These are phyloP conservation scores for Eilema depressum DNA, from an alignment of 2,888 invertebrate species.

Conservation along the genomic window DNA sequence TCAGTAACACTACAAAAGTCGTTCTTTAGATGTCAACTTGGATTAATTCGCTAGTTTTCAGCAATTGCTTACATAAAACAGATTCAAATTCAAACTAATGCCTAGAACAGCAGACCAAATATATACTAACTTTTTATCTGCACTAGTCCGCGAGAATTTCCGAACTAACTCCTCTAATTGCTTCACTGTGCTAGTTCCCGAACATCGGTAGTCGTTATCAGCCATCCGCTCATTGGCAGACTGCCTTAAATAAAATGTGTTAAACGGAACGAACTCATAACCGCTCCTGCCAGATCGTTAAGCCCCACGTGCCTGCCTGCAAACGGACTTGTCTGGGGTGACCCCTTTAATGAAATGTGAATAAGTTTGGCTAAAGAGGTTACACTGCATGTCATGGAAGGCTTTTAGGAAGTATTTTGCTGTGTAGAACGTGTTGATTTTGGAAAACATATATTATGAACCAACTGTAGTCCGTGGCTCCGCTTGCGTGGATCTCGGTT, in stretches of 20 bases:
- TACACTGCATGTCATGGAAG: neutral
- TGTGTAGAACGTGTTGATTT: neutral
- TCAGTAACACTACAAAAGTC: no score
- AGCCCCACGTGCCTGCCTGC: slow-evolving; percentile 37
- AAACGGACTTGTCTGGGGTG: slow-evolving; percentile 38
- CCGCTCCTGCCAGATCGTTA: slow-evolving; percentile 62
- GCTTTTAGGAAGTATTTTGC: neutral
- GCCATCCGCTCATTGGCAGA: slow-evolving; percentile 66
- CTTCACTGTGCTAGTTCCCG: slow-evolving; percentile 53
- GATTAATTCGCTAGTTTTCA: no score
- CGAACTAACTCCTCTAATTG: slow-evolving; percentile 51
- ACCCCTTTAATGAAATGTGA: slow-evolving; percentile 37
- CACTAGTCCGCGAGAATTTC: slow-evolving; percentile 26
- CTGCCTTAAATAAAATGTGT: slow-evolving; percentile 72
- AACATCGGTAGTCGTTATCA: slow-evolving; percentile 53
- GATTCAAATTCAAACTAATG: slow-evolving; percentile 2
- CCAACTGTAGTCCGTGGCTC: no score
- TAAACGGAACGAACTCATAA: slow-evolving; percentile 61
- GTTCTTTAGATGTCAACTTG: no score
- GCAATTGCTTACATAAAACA: neutral
- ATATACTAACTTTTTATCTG: slow-evolving; percentile 39
- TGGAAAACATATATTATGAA: no score
- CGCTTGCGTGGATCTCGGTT: no score
- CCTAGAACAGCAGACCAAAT: slow-evolving; percentile 21
- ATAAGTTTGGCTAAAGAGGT: slow-evolving; percentile 11